Conservation (phyloP, 2,113 vertebrate genomes). For the Acanthochromis polyacanthus region DNA sequence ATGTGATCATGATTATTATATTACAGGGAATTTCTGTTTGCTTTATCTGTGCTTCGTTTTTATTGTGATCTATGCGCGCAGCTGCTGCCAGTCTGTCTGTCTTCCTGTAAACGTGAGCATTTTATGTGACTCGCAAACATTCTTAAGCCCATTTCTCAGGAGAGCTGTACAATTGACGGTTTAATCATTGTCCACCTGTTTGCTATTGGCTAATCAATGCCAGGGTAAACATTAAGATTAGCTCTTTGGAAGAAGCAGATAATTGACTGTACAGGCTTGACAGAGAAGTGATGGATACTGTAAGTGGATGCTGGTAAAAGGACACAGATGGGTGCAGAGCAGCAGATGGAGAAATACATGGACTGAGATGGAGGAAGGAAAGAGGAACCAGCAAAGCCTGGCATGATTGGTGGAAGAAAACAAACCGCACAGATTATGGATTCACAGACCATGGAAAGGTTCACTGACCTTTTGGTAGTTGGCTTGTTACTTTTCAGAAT, state of each 20-base stretch:
- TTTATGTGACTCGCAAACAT: conserved; percentile 35
- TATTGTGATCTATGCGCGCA: conserved; percentile 63
- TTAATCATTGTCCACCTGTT: conserved; percentile 65
- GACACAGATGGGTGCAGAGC: conserved; percentile 27
- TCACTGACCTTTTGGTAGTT: conserved; percentile 41
- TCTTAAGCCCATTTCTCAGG: conserved; percentile 48
- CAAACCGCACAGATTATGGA: conserved; percentile 13
- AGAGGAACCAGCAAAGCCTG: conserved; percentile 17
- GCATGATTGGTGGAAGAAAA: conserved; percentile 12
- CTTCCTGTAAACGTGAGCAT: conserved; percentile 39
- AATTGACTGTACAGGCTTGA: conserved; percentile 61
- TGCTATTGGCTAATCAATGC: conserved; percentile 68
- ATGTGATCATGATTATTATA: conserved; percentile 73
- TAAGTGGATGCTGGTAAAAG: conserved; percentile 38
- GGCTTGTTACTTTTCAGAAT: conserved; percentile 16
- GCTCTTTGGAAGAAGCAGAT: conserved; percentile 51
- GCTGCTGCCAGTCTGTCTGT: conserved; percentile 45
- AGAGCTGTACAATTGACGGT: conserved; percentile 52
- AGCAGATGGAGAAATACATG: conserved; percentile 42
- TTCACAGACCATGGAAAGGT: conserved; percentile 17
- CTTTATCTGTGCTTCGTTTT: conserved; percentile 54
- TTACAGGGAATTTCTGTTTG: conserved; percentile 71
- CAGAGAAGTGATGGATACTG: conserved; percentile 26
- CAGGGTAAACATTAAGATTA: conserved; percentile 71
- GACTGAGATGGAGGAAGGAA: conserved; percentile 31